Evolutionary conservation across 2,113 vertebrate genomes (phyloP), one percentile per base, ranked within the genome.

Genomic region (Callipepla squamata): DNA sequence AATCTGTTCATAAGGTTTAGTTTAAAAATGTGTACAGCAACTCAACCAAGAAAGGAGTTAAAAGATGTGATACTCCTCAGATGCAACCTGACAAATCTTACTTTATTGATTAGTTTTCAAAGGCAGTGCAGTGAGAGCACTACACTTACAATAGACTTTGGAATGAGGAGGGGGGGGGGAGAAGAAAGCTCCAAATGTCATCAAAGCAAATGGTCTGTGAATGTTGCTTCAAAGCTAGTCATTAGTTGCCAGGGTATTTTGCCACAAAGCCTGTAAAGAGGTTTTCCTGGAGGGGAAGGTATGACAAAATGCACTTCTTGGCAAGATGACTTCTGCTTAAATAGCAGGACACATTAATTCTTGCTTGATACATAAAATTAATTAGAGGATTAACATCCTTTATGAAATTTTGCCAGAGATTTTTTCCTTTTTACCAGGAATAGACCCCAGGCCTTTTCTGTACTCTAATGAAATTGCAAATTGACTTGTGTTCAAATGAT

Each of bases 161-260:
- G 95, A 97, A 91, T 89, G 89, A 74, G 19, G 40, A 17, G 51
- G 40, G 44, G 40, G 36, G 36, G 48, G 80, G 55, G 61, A 68
- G 50, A 70, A 81, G 93, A 96, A 95, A 95, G 95, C 96, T 97
- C 97, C 95, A 97, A 97, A 98, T 98, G 98, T 98, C 98, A 99
- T 98, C 98, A 98, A 97, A 97, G 98, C 98, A 98, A 99, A 99
- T 98, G 98, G 98, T 97, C 98, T 98, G 98, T 99, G 98, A 99
- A 99, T 97, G 97, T 98, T 98, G 98, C 98, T 98, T 98, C 98
- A 97, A 98, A 98, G 98, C 98, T 98, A 97, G 96, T 99, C 98
- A 98, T 98, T 98, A 98, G 98, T 98, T 98, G 98, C 98, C 98
- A 98, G 98, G 95, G 97, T 98, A 98, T 98, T 98, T 98, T 98